A percentile compares a stretch with the other conserved stretches of the same genome.
Evolutionary conservation across 1,140 invertebrate genomes (phyloP).

Genomic region (Lordiphosa stackelbergi): DNA sequence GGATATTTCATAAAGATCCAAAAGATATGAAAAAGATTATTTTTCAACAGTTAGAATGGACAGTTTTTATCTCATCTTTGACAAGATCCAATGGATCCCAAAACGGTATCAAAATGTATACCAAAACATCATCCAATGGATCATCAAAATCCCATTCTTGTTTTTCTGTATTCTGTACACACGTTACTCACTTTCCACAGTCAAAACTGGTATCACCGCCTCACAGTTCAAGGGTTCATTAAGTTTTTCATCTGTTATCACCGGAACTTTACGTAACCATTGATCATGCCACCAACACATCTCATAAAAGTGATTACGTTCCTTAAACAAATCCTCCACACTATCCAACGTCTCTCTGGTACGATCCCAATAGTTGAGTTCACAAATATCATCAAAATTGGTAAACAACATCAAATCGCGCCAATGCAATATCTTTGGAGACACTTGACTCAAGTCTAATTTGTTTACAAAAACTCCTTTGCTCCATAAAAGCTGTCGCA

Average conservation of each 20-base stretch:
- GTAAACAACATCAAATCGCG: slow-evolving; percentile 21
- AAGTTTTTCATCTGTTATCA: slow-evolving; percentile 7
- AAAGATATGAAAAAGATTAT: no score
- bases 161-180: no score
- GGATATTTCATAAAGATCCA: no score
- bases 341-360: slow-evolving; percentile 4
- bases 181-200: not conserved
- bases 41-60: no score
- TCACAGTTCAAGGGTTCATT: not conserved
- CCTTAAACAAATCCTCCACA: slow-evolving; percentile 7
- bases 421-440: slow-evolving; percentile 44
- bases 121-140: no score
- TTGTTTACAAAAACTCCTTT: slow-evolving; percentile 33
- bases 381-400: slow-evolving; percentile 39
- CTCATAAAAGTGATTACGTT: slow-evolving; percentile 18
- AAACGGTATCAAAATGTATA: no score
- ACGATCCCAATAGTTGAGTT: slow-evolving; percentile 14
- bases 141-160: no score
- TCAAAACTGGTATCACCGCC: not conserved
- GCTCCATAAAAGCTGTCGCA: slow-evolving; percentile 26
- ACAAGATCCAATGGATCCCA: no score
- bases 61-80: no score
- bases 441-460: slow-evolving; percentile 28
- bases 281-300: slow-evolving; percentile 36
- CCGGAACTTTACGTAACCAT: slow-evolving; percentile 35